Evolutionary conservation across 2,888 invertebrate species (phyloP).

Genomic region (Serripes groenlandicus): DNA sequence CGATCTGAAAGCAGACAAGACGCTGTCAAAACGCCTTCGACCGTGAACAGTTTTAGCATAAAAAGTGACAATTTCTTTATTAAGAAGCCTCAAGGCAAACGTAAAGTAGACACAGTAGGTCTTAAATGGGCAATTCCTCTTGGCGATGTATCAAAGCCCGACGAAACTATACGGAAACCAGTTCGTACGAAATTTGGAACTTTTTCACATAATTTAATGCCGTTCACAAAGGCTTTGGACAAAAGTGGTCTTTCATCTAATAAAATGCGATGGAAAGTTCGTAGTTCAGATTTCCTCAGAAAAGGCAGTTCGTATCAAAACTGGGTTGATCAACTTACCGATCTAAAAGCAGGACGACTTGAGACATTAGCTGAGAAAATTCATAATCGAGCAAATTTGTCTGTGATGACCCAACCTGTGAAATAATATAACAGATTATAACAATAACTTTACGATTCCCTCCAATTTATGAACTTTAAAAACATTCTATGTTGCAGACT

Average conservation of each 20-base stretch:
- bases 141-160: background rate
- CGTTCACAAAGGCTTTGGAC: conserved; percentile 68
- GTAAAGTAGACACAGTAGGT: conserved; percentile 71
- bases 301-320: conserved; percentile 63
- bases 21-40: conserved; percentile 36
- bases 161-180: conserved; percentile 7
- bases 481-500: no score
- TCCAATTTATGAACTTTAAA: no score
- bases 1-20: conserved; percentile 24
- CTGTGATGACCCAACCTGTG: conserved; percentile 30
- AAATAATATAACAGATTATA: no score
- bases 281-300: conserved; percentile 49
- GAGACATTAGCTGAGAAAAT: conserved; percentile 12
- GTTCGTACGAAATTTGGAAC: background rate
- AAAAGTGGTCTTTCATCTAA: conserved; percentile 63
- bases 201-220: conserved; percentile 66
- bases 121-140: conserved; percentile 69
- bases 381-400: conserved; percentile 31
- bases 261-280: conserved; percentile 70
- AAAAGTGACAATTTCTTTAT: conserved; percentile 37
- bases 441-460: no score
- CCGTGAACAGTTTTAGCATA: conserved; percentile 44
- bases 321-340: conserved; percentile 71
- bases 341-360: conserved; percentile 48
- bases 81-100: conserved; percentile 23